phyloP scores from a whole-genome alignment of 2,113 vertebrate species.

The Equus przewalskii region DNA sequence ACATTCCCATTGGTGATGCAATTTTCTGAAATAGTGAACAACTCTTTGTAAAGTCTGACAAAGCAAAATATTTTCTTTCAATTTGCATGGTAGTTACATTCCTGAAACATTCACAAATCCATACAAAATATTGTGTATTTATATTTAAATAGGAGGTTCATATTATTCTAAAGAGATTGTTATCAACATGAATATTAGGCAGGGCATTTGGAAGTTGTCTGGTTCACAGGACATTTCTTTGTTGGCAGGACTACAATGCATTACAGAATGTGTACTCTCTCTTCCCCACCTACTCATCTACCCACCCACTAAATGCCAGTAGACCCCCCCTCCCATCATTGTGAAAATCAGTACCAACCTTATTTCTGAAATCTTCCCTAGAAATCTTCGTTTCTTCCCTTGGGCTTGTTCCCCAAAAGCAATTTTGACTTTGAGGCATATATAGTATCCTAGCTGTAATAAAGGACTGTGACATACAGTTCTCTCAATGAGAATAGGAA shows the following conservation, averaged over 20 bases:
- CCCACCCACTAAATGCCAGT: neutral
- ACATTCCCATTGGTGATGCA: neutral
- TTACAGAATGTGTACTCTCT: neutral
- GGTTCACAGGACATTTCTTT: neutral
- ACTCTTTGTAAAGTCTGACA: neutral
- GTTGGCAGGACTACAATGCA: neutral
- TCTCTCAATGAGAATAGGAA: neutral
- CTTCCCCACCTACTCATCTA: neutral
- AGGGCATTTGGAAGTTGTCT: neutral
- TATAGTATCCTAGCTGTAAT: neutral
- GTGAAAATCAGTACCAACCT: neutral
- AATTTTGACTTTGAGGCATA: neutral
- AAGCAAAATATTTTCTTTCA: neutral
- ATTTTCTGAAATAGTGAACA: neutral
- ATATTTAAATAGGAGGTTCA: neutral
- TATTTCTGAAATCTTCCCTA: neutral
- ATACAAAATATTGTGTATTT: neutral
- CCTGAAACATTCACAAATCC: neutral
- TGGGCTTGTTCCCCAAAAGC: neutral
- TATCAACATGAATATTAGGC: neutral
- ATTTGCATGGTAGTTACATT: neutral
- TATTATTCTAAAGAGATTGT: constrained; percentile 1
- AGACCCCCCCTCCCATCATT: neutral
- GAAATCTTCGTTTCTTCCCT: neutral
- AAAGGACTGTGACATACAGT: neutral